Evolutionary conservation across 2,113 vertebrate genomes (phyloP).

Genomic region (Callorhinus ursinus): DNA sequence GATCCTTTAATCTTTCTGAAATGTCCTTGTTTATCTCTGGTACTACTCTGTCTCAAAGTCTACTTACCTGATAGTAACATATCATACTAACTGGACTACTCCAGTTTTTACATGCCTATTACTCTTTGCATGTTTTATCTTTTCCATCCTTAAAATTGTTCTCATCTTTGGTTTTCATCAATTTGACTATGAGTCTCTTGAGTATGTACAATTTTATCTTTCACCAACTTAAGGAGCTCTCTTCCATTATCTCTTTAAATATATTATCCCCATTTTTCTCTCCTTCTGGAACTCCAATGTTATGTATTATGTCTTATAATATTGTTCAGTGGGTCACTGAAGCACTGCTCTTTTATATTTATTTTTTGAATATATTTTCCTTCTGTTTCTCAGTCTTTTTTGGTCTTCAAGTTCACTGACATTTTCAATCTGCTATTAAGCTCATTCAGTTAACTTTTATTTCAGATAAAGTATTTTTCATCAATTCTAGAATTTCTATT

Average conservation of each 20-base stretch:
- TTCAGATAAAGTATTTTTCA: background rate
- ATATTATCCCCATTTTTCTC: background rate
- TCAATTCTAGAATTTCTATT: slow-evolving; percentile 28
- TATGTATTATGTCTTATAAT: background rate
- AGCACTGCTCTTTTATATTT: background rate
- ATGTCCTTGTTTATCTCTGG: background rate
- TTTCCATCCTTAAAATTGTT: slow-evolving; percentile 18
- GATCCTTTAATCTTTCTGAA: background rate
- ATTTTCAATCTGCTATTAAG: slow-evolving; percentile 36
- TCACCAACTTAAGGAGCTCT: background rate
- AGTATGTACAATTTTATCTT: background rate
- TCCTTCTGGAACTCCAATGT: background rate
- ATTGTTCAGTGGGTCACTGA: background rate
- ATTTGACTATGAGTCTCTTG: background rate
- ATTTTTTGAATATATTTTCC: slow-evolving; percentile 36
- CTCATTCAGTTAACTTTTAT: slow-evolving; percentile 24
- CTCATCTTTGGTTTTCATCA: slow-evolving; percentile 29
- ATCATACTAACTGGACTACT: background rate
- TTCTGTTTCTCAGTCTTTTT: slow-evolving; percentile 24
- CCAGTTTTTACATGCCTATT: background rate
- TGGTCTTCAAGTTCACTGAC: background rate
- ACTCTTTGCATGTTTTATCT: background rate
- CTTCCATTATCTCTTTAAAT: background rate
- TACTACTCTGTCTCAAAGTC: background rate
- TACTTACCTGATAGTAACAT: background rate